A percentile compares a stretch with the other conserved stretches of the same genome.
Evolutionary conservation across 2,797 vertebrate genomes (phyloP).

Genomic region (Anguilla anguilla): DNA sequence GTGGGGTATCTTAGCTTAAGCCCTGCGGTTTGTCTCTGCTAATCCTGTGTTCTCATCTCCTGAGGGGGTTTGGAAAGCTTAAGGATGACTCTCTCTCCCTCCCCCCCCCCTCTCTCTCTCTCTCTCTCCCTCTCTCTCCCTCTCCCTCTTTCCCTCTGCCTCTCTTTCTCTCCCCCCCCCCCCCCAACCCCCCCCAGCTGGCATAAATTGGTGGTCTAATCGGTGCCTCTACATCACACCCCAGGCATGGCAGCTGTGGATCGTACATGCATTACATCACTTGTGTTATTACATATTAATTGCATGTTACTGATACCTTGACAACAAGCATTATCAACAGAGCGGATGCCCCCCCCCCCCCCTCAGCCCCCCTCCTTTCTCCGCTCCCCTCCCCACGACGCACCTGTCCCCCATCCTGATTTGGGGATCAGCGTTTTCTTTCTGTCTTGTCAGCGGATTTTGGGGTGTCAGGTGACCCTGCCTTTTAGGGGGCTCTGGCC

Average conservation of each 20-base stretch:
- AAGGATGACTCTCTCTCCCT: background rate
- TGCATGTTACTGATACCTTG: constrained; percentile 52
- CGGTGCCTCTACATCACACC: constrained; percentile 35
- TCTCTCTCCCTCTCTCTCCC: background rate
- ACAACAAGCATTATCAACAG: constrained; percentile 52
- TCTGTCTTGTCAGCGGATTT: constrained; percentile 14
- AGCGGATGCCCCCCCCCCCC: background rate
- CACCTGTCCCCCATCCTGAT: constrained; percentile 11
- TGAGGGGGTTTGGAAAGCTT: constrained; percentile 1
- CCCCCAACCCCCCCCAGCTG: background rate
- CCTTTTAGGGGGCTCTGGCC: background rate
- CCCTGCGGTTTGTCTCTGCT: constrained; percentile 36
- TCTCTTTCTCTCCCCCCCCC: background rate
- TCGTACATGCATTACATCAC: constrained; percentile 30
- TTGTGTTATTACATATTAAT: constrained; percentile 59
- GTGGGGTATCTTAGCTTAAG: constrained; percentile 16
- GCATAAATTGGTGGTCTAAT: background rate
- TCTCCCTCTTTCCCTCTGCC: background rate
- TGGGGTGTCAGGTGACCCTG: constrained; percentile 21
- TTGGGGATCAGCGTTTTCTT: background rate
- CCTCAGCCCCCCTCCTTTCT: background rate
- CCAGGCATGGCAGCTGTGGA: constrained; percentile 41
- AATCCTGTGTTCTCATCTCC: constrained; percentile 31
- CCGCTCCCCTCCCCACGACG: background rate
- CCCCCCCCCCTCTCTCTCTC: background rate